Percentiles rank a stretch among this genome's conserved stretches.
Conservation (phyloP, 2,113 vertebrate genomes). For the Malaclemys terrapin region DNA sequence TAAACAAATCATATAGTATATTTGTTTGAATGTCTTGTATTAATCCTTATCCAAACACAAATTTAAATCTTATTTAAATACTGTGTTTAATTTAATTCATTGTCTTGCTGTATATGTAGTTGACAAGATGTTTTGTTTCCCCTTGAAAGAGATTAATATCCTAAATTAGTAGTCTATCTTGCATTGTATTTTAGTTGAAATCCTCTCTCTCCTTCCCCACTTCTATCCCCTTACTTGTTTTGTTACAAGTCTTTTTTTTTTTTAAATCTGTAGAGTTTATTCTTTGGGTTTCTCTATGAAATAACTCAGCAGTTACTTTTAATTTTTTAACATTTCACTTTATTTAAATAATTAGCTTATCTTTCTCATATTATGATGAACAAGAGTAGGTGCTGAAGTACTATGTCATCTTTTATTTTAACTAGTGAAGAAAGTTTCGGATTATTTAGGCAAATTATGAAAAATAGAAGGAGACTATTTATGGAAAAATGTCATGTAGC, state of each 20-base stretch:
- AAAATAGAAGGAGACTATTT: not conserved
- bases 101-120: not conserved
- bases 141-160: not conserved
- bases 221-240: not conserved
- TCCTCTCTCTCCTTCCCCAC: not conserved
- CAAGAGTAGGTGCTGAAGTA: not conserved
- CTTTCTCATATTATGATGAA: not conserved
- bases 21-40: not conserved
- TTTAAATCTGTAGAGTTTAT: not conserved
- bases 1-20: not conserved
- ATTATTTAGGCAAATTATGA: not conserved
- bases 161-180: not conserved
- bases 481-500: not conserved
- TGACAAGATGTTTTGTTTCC: not conserved
- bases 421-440: slow-evolving; percentile 5
- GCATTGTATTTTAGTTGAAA: not conserved
- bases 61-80: not conserved
- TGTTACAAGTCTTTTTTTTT: not conserved
- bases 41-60: not conserved
- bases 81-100: not conserved
- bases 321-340: not conserved
- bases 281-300: not conserved
- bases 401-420: not conserved
- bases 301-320: not conserved
- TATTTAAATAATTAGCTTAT: not conserved